Evolutionary conservation across 2,888 invertebrate genomes (phyloP).

Genomic region (Asteroscopus sphinx): DNA sequence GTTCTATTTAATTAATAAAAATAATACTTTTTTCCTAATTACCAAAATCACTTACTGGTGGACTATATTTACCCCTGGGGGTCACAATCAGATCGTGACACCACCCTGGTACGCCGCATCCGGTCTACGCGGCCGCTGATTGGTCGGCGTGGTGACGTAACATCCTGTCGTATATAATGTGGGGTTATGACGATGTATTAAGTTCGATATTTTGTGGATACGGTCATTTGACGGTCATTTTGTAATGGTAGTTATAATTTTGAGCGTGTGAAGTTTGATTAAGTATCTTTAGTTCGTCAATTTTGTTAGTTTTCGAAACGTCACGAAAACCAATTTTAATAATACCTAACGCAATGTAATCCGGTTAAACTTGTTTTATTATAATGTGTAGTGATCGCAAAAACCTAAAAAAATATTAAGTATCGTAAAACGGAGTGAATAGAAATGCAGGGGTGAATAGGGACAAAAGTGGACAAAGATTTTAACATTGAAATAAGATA

Average conservation of each 20-base stretch:
- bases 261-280: neutral
- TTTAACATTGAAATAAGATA: too few species aligned
- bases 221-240: slow-evolving; percentile 13
- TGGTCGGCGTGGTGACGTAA: slow-evolving; percentile 51
- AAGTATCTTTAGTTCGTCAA: too few species aligned
- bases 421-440: too few species aligned
- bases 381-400: too few species aligned
- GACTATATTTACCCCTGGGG: slow-evolving; percentile 50
- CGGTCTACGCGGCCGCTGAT: slow-evolving; percentile 52
- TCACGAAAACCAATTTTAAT: too few species aligned
- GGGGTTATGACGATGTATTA: slow-evolving; percentile 51
- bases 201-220: slow-evolving; percentile 44
- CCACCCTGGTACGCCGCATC: slow-evolving; percentile 58
- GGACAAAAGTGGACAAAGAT: too few species aligned
- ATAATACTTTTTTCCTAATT: slow-evolving; percentile 53
- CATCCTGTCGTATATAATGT: slow-evolving; percentile 51
- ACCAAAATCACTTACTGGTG: slow-evolving; percentile 58
- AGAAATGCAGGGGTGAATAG: too few species aligned
- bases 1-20: slow-evolving; percentile 52
- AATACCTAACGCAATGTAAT: too few species aligned
- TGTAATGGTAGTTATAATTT: neutral
- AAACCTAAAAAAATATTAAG: too few species aligned
- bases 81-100: slow-evolving; percentile 55
- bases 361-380: too few species aligned
- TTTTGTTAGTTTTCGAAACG: too few species aligned